Base-by-base conservation (phyloP, 2,888 invertebrate species). In the Nomada ferruginata region DNA sequence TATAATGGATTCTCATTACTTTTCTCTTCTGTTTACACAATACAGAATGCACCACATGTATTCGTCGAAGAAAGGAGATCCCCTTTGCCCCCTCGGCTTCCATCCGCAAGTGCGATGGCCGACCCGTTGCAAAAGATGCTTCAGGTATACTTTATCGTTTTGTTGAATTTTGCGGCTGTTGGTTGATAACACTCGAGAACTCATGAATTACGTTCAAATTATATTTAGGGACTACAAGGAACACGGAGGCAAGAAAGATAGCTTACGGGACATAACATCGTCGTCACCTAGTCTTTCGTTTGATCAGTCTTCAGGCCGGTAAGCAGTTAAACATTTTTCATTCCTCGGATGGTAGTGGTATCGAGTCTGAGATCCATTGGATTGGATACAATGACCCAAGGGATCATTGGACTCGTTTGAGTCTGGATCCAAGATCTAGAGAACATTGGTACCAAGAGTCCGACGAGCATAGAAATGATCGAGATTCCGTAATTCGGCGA, bases 91-190 rank as follows among this genome's bases (percentile, higher is more conserved):
- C 84, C 95, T 98, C 93, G 98, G 98, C 63, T 98, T 98, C 94
- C 98, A 98, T 95, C 98, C 98, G 80, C 98, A 98, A 95, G 97
- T 98, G 89, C 96, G 98, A 91, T 98, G 98, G 97, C 98, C 98
- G 66, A 98, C 98, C 77, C 95, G 98, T 91, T 98, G 98, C 94
- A 98, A 98, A 94, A 95, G 98, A 90, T 98, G 98, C 94, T 98
- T 98, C 95, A 96, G 97, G 96, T 96, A 90, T 76, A n/a, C n/a
- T 66, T 59, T n/a, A 13, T 23, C 13, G 11, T 26, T 26, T 10
- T 26, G n/a, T 53, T 53, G n/a, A 53, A 53, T 53, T 53, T 20
- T 10, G 20, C 47, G 47, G 1, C 11, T 15, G 15, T 47, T 47
- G 15, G 11, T 55, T 55, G 11, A 55, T 55, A 55, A 36, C 9